These are phyloP conservation scores for Pithecia hirsuta DNA, from an alignment of 2,797 vertebrate genomes.

Conservation along the genomic window DNA sequence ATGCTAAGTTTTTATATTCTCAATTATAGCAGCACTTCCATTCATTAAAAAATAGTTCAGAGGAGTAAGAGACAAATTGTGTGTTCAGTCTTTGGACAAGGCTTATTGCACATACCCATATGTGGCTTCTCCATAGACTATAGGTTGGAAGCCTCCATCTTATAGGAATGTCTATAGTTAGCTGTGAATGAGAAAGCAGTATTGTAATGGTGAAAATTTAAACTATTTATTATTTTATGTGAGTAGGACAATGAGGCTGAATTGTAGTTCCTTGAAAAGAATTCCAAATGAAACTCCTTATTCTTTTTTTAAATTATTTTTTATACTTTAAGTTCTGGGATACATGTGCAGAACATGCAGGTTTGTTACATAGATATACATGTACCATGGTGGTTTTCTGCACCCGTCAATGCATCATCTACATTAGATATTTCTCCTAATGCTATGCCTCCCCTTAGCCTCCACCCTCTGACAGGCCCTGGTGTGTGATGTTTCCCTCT, in stretches of 20 bases:
- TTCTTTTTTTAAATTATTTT: neutral
- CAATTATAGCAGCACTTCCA: neutral
- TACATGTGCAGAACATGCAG: too few relatives aligned
- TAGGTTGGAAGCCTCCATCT: neutral
- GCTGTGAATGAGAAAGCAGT: neutral
- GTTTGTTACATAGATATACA: too few relatives aligned
- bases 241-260: neutral
- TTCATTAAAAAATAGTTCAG: neutral
- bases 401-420: too few relatives aligned
- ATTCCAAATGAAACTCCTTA: neutral
- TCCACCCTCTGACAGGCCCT: too few relatives aligned
- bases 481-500: too few relatives aligned
- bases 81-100: neutral
- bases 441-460: too few relatives aligned
- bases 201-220: neutral
- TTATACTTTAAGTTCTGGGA: too few relatives aligned
- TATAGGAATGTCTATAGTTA: neutral
- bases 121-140: neutral
- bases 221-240: neutral
- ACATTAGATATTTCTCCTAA: too few relatives aligned
- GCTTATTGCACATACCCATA: neutral
- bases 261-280: neutral
- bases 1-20: neutral
- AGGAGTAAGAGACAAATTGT: neutral
- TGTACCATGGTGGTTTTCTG: too few relatives aligned